A percentile compares a stretch with the other conserved stretches of the same genome.
phyloP scores from a whole-genome alignment of 2,797 vertebrate genomes.

The Danio tinwini region DNA sequence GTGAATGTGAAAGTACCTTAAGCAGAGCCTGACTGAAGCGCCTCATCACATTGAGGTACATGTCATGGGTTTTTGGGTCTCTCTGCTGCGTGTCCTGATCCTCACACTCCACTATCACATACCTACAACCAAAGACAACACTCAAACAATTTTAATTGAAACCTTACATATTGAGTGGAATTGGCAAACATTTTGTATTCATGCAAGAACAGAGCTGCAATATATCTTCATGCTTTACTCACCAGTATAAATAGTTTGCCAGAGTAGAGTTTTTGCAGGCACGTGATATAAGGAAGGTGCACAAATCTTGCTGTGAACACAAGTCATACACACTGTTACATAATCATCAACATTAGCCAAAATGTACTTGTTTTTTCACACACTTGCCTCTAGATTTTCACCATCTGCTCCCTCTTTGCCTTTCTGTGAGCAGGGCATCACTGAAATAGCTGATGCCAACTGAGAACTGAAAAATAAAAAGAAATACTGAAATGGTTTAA shows the following conservation, averaged over 20 bases:
- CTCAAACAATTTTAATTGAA: slow-evolving; percentile 1
- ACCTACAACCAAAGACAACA: slow-evolving; percentile 77
- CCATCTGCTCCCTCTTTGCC: slow-evolving; percentile 87
- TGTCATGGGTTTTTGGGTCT: slow-evolving; percentile 96
- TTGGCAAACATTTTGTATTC: background rate
- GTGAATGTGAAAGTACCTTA: slow-evolving; percentile 79
- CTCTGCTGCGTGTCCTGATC: slow-evolving; percentile 97
- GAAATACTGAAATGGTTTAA: background rate
- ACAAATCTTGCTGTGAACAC: slow-evolving; percentile 89
- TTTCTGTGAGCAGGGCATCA: slow-evolving; percentile 77
- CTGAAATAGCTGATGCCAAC: slow-evolving; percentile 79
- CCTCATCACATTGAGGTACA: slow-evolving; percentile 98
- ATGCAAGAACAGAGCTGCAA: background rate
- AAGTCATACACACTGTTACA: background rate
- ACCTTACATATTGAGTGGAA: background rate
- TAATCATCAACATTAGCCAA: background rate
- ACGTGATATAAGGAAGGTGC: slow-evolving; percentile 96
- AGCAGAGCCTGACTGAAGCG: slow-evolving; percentile 96
- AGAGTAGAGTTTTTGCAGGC: slow-evolving; percentile 97
- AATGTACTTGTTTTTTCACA: background rate
- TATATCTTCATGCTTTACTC: slow-evolving; percentile 58
- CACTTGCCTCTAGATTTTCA: slow-evolving; percentile 90
- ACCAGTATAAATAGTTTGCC: slow-evolving; percentile 99
- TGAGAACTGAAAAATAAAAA: slow-evolving; percentile 82
- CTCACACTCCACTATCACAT: slow-evolving; percentile 98